A percentile compares a stretch with the other conserved stretches of the same genome.
These are phyloP conservation scores for Parnassius mnemosyne DNA, from an alignment of 2,888 invertebrate species.

Conservation along the genomic window DNA sequence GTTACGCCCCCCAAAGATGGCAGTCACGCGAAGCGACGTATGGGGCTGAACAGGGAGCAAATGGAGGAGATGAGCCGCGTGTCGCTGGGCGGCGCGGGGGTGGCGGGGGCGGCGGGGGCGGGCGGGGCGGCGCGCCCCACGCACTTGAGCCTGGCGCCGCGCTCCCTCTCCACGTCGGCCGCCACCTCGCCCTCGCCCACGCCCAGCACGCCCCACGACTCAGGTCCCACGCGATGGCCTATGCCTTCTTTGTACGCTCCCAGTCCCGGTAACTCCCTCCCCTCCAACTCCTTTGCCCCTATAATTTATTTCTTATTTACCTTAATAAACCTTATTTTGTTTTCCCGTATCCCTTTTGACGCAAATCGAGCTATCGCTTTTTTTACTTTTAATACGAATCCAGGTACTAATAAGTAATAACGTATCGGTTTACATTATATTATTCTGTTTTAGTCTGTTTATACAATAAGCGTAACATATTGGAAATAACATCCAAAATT, in stretches of 20 bases:
- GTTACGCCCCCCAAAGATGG: slow-evolving; percentile 75
- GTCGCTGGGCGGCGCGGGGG: slow-evolving; percentile 60
- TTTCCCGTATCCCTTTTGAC: no score
- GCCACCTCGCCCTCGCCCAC: slow-evolving; percentile 78
- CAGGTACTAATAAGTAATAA: no score
- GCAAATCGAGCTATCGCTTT: no score
- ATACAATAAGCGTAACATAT: no score
- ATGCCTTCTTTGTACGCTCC: slow-evolving; percentile 33
- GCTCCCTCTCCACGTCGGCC: slow-evolving; percentile 74
- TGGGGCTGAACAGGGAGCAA: slow-evolving; percentile 80
- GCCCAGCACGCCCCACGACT: slow-evolving; percentile 79
- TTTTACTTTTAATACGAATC: no score
- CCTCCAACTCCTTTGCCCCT: slow-evolving; percentile 27
- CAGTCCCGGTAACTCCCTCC: slow-evolving; percentile 32
- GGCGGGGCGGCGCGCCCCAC: slow-evolving; percentile 54
- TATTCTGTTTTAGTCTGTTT: no score
- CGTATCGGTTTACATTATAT: no score
- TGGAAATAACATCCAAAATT: no score
- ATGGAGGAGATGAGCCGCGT: slow-evolving; percentile 78
- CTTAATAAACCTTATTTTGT: no score
- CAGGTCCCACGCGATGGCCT: slow-evolving; percentile 66
- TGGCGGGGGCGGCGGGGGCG: slow-evolving; percentile 37
- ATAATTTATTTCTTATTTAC: no score
- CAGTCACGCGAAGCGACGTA: slow-evolving; percentile 80
- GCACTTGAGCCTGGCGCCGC: slow-evolving; percentile 68